These are phyloP conservation scores for Nymphalis urticae DNA, from an alignment of 2,888 invertebrate genomes.

Conservation along the genomic window DNA sequence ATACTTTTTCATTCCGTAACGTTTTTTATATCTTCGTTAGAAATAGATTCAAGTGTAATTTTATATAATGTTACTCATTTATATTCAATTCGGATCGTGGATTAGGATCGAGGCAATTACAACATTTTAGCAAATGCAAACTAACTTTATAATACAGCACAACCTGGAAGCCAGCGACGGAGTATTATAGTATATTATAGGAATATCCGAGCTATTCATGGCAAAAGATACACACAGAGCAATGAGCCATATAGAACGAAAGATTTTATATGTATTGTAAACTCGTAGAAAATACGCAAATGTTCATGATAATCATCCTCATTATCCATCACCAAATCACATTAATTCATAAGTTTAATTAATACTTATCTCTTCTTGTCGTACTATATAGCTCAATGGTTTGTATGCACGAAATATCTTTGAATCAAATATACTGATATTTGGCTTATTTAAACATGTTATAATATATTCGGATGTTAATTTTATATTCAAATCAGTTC, in stretches of 20 bases:
- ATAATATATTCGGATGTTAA: neutral
- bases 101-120: neutral
- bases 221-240: slow-evolving; percentile 17
- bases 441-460: too few relatives aligned
- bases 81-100: too few relatives aligned
- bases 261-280: slow-evolving; percentile 7
- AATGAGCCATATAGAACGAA: slow-evolving; percentile 28
- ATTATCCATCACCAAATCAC: too few relatives aligned
- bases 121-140: neutral
- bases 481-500: too few relatives aligned
- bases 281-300: too few relatives aligned
- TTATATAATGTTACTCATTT: too few relatives aligned
- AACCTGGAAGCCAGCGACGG: neutral
- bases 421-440: neutral
- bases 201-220: neutral
- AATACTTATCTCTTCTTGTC: slow-evolving; percentile 35
- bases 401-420: slow-evolving; percentile 22
- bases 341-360: slow-evolving; percentile 5
- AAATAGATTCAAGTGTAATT: too few relatives aligned
- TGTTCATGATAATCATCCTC: too few relatives aligned
- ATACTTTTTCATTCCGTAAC: too few relatives aligned
- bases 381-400: slow-evolving; percentile 30
- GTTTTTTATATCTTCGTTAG: too few relatives aligned
- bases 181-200: neutral
- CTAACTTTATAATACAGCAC: neutral